phyloP scores from a whole-genome alignment of 2,888 invertebrate species.

The Nematopogon swammerdamellus region DNA sequence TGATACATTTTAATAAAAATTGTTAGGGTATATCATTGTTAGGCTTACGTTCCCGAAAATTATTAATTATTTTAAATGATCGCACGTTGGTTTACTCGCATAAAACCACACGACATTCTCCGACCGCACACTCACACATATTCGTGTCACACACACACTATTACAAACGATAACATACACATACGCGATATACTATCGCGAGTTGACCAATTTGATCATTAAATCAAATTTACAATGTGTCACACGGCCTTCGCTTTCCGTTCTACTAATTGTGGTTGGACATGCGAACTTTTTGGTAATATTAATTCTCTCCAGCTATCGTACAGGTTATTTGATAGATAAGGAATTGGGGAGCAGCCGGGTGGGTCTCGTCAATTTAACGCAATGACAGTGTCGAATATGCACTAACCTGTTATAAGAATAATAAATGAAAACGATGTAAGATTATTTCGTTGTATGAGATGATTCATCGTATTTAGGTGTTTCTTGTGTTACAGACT shows the following conservation, averaged over 20 bases:
- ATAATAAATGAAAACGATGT: too few relatives aligned
- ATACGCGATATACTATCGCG: not conserved
- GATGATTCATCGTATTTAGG: too few relatives aligned
- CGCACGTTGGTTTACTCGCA: not conserved
- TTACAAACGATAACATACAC: not conserved
- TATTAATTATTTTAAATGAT: not conserved
- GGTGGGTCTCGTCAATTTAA: too few relatives aligned
- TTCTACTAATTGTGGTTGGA: conserved; percentile 17
- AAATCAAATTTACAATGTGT: conserved; percentile 15
- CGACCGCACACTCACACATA: not conserved
- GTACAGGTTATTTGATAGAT: not conserved
- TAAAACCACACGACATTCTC: not conserved
- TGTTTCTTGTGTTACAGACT: too few relatives aligned
- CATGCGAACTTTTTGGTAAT: conserved; percentile 17
- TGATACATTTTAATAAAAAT: too few relatives aligned
- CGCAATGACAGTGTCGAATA: too few relatives aligned
- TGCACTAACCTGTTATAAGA: too few relatives aligned
- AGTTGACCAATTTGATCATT: conserved; percentile 9
- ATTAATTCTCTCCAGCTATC: conserved; percentile 16
- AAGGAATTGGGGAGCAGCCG: not conserved
- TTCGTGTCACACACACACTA: not conserved
- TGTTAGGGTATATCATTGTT: not conserved
- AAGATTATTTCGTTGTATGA: too few relatives aligned
- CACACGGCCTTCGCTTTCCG: conserved; percentile 10
- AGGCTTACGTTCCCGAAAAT: not conserved